Evolutionary conservation across 2,797 vertebrate genomes (phyloP).

Genomic region (Vultur gryphus): DNA sequence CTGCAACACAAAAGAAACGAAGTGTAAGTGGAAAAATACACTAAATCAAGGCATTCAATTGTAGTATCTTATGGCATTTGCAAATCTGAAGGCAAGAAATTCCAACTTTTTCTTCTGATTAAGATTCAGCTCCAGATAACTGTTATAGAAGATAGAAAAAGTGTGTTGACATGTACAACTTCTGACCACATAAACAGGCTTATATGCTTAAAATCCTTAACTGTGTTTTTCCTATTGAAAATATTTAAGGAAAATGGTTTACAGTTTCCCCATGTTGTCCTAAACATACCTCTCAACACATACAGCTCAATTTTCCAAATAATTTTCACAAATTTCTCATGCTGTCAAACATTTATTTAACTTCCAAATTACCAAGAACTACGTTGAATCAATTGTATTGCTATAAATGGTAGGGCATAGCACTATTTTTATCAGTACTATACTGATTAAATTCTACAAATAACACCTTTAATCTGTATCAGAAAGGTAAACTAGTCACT

Average conservation of each 20-base stretch:
- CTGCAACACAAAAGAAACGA: background rate
- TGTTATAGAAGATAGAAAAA: background rate
- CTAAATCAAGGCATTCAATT: background rate
- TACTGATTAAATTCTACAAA: background rate
- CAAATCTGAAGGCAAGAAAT: background rate
- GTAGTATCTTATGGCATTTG: background rate
- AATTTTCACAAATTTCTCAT: background rate
- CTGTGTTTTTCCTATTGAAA: background rate
- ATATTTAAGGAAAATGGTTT: background rate
- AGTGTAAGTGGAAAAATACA: background rate
- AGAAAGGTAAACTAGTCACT: background rate
- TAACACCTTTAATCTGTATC: background rate
- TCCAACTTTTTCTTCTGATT: background rate
- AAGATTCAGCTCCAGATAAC: background rate
- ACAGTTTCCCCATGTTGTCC: background rate
- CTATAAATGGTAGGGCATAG: background rate
- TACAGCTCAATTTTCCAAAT: background rate
- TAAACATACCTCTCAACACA: background rate
- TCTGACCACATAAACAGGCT: background rate
- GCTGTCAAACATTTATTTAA: background rate
- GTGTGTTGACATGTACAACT: background rate
- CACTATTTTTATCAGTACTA: background rate
- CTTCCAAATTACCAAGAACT: background rate
- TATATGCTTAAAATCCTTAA: background rate
- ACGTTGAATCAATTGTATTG: background rate